Conservation (phyloP, 2,888 invertebrate species). For the Lochmaea crataegi region DNA sequence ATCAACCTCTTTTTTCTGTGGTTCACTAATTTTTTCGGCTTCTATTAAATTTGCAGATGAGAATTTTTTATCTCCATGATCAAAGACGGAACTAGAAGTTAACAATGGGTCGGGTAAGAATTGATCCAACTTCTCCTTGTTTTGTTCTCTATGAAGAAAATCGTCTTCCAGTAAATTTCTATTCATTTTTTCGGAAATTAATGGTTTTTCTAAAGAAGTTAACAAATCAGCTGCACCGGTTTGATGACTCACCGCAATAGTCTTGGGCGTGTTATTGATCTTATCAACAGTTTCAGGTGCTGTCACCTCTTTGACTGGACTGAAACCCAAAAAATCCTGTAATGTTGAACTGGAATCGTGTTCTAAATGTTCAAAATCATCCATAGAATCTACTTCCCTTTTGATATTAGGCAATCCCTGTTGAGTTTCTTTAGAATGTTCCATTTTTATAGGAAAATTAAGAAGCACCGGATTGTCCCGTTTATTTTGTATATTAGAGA, state of each 20-base stretch:
- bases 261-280: conserved; percentile 65
- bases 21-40: conserved; percentile 27
- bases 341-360: conserved; percentile 69
- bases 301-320: conserved; percentile 48
- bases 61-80: conserved; percentile 25
- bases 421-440: conserved; percentile 39
- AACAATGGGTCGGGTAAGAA: conserved; percentile 55
- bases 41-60: conserved; percentile 29
- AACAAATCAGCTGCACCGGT: conserved; percentile 48
- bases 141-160: conserved; percentile 58
- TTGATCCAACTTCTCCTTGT: conserved; percentile 59
- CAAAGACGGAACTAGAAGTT: conserved; percentile 34
- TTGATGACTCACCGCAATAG: conserved; percentile 51
- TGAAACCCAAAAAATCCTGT: conserved; percentile 61
- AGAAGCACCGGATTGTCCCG: conserved; percentile 9
- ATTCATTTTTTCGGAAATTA: conserved; percentile 56
- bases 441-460: conserved; percentile 34
- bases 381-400: conserved; percentile 76
- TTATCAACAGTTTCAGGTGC: conserved; percentile 53
- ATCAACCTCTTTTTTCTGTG: conserved; percentile 37
- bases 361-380: conserved; percentile 81
- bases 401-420: conserved; percentile 44
- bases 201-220: conserved; percentile 40
- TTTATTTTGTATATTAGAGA: conserved; percentile 17
- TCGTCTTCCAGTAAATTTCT: conserved; percentile 62